These are phyloP conservation scores for Drosophila buzzatii DNA, from an alignment of 2,888 invertebrate genomes.

Conservation along the genomic window DNA sequence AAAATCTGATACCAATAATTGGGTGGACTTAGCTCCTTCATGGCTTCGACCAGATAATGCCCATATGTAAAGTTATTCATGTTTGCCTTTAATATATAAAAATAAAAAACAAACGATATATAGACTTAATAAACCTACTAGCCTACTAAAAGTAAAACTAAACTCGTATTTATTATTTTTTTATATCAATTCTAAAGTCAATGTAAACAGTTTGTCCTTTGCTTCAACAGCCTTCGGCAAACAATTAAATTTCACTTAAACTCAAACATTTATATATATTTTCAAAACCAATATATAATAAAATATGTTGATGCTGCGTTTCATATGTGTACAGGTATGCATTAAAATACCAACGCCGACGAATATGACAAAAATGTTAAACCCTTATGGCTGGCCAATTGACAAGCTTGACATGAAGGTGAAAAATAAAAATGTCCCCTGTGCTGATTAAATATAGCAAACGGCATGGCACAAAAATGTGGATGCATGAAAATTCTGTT, in stretches of 20 bases:
- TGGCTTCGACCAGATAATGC: constrained; percentile 22
- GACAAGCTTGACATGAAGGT: constrained; percentile 30
- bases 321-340: too few species aligned
- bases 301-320: neutral
- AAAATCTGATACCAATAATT: constrained; percentile 36
- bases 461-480: constrained; percentile 69
- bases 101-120: neutral
- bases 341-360: too few species aligned
- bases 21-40: constrained; percentile 42
- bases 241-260: neutral
- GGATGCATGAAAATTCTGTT: constrained; percentile 45
- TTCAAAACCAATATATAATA: too few species aligned
- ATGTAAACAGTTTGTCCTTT: neutral
- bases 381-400: constrained; percentile 27
- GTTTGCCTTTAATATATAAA: neutral
- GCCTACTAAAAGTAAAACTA: too few species aligned
- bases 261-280: neutral
- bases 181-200: neutral
- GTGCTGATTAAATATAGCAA: constrained; percentile 70
- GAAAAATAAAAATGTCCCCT: constrained; percentile 48
- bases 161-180: too few species aligned
- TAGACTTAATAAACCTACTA: neutral
- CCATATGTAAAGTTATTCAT: constrained; percentile 23
- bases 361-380: constrained; percentile 48
- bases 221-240: neutral